Conservation (phyloP, 1,140 invertebrate species). For the Schmidtea mediterranea region DNA sequence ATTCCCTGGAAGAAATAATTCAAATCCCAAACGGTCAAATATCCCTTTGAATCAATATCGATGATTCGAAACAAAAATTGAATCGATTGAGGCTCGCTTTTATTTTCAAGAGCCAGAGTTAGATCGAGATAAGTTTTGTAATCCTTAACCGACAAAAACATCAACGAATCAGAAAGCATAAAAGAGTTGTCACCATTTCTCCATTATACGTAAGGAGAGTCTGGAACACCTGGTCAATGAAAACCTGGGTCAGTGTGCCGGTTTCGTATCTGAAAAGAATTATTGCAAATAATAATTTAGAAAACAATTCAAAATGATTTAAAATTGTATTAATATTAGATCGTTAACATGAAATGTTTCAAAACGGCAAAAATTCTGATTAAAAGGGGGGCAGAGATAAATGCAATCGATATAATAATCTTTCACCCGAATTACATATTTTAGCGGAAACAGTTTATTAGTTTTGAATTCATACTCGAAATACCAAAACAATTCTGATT, state of each 20-base stretch:
- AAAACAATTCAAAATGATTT: too few relatives aligned
- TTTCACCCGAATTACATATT: too few relatives aligned
- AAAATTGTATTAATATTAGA: too few relatives aligned
- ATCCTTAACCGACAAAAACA: conserved; percentile 39
- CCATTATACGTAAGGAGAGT: conserved; percentile 75
- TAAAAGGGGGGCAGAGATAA: too few relatives aligned
- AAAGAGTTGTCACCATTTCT: conserved; percentile 40
- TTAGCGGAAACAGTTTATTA: too few relatives aligned
- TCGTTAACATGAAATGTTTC: too few relatives aligned
- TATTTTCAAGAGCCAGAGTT: conserved; percentile 67
- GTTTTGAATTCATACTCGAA: too few relatives aligned
- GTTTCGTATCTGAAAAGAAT: conserved; percentile 22
- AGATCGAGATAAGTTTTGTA: conserved; percentile 87
- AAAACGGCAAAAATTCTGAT: too few relatives aligned
- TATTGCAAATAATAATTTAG: conserved; percentile 16
- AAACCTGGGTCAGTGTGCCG: conserved; percentile 61
- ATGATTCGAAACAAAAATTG: conserved; percentile 70
- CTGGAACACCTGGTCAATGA: conserved; percentile 71
- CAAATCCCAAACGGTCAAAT: conserved; percentile 58
- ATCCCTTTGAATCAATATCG: conserved; percentile 60
- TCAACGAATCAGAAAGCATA: neutral
- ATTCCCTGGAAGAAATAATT: conserved; percentile 65
- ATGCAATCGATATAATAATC: too few relatives aligned
- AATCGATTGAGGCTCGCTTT: conserved; percentile 58
- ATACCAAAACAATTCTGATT: too few relatives aligned